These are phyloP conservation scores for Eubasilissa regina DNA, from an alignment of 1,140 invertebrate genomes.

Conservation along the genomic window DNA sequence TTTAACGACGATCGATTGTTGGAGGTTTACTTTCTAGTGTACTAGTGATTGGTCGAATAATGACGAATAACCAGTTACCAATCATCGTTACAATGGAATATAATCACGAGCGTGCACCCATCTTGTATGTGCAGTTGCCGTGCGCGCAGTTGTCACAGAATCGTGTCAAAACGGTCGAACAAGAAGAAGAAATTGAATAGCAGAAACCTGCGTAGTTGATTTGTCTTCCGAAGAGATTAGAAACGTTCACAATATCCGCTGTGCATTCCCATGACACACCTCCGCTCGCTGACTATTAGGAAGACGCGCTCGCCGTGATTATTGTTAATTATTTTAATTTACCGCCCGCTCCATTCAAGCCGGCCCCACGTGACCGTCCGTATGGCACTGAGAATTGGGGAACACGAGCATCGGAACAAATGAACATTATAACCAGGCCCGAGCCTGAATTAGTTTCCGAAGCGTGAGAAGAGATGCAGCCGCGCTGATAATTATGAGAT, in stretches of 20 bases:
- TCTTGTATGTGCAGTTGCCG: no score
- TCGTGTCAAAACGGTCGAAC: no score
- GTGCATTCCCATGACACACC: constrained; percentile 22
- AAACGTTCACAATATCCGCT: constrained; percentile 4
- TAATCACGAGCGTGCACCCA: no score
- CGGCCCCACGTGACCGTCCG: not conserved
- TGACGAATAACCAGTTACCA: no score
- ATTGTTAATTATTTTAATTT: constrained; percentile 29
- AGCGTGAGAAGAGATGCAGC: constrained; percentile 23
- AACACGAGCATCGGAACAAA: constrained; percentile 9
- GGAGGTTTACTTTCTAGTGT: no score
- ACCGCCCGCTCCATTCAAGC: not conserved
- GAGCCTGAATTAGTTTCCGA: constrained; percentile 12
- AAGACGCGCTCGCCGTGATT: not conserved
- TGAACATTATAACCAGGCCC: constrained; percentile 8
- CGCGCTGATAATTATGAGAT: constrained; percentile 1
- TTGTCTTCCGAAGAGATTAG: not conserved
- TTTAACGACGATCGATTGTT: no score
- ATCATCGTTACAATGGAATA: no score
- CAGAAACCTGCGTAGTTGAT: no score
- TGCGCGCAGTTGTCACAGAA: no score
- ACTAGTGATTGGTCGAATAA: no score
- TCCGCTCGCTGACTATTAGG: constrained; percentile 9
- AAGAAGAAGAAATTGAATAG: no score
- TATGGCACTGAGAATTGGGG: not conserved